Evolutionary conservation across 2,797 vertebrate genomes (phyloP), one percentile per base, ranked within the genome.

Genomic region (Pangasius macronema): DNA sequence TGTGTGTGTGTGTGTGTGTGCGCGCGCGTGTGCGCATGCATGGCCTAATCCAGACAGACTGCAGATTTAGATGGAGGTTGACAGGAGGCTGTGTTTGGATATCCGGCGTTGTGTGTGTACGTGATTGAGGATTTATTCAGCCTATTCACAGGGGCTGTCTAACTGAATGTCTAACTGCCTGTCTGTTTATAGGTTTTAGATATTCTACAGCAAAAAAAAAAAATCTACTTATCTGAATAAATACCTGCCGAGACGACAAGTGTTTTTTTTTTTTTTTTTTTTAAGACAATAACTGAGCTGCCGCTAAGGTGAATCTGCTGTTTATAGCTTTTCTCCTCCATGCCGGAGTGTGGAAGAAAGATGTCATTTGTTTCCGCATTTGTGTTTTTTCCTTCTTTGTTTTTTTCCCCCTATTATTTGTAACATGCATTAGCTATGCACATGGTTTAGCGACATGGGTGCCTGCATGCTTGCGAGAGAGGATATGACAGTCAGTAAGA

Each of bases 1-100:
- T n/a, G 0, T 6, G 42, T 7, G 24, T 1, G 46, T 9, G 70
- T 73, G 8, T 22, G 18, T 42, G 20, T 10, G 70, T 46, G 39
- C n/a, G n/a, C n/a, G n/a, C n/a, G n/a, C n/a, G n/a, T 10, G 39
- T 42, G 68, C 42, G 70, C 24, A 13, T 22, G 20, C 53, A 36
- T 39, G 30, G 30, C 77, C 6, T 77, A 53, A 77, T 53, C 75
- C 46, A 53, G 75, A 4, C 77, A 59, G 77, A 36, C 76, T 57
- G 27, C n/a, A 53, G 76, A 22, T 79, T 79, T 55, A 79, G 76
- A 79, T 53, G 75, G 75, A 77, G 75, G n/a, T 77, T 77, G n/a
- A 76, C 49, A 53, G n/a, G 75, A 77, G n/a, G n/a, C 7, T 77
- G 46, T 77, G 49, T 77, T 53, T 77, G 70, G 36, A 42, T 42